Conservation (phyloP, 2,113 vertebrate genomes). For the Mesoclemmys tuberculata region DNA sequence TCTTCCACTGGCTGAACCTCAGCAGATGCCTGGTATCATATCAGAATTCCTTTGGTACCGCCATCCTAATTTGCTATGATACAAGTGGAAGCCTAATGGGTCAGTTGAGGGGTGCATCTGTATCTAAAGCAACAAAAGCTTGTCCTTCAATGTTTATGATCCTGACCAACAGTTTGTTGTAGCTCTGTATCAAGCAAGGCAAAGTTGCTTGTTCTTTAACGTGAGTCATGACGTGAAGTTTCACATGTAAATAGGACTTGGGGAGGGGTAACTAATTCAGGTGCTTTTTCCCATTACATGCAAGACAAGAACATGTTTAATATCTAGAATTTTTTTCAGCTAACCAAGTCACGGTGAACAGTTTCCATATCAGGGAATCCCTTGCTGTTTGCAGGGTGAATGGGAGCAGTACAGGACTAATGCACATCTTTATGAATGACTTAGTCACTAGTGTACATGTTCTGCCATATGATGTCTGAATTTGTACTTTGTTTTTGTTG, state of each 20-base stretch:
- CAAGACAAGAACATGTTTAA: not conserved
- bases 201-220: not conserved
- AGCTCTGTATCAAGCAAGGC: not conserved
- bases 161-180: not conserved
- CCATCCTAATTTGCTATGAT: not conserved
- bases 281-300: not conserved
- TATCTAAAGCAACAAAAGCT: not conserved
- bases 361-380: not conserved
- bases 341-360: conserved; percentile 1
- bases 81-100: not conserved
- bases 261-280: not conserved
- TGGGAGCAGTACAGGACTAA: conserved; percentile 21
- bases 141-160: not conserved
- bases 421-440: conserved; percentile 54
- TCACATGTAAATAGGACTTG: not conserved
- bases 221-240: not conserved
- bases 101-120: not conserved
- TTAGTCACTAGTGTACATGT: conserved; percentile 51
- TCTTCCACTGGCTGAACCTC: not conserved
- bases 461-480: conserved; percentile 73
- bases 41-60: not conserved
- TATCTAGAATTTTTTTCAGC: not conserved
- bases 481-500: conserved; percentile 73
- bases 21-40: not conserved
- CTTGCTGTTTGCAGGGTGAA: conserved; percentile 42